phyloP scores from a whole-genome alignment of 2,797 vertebrate species.

The Crypturellus tataupa region DNA sequence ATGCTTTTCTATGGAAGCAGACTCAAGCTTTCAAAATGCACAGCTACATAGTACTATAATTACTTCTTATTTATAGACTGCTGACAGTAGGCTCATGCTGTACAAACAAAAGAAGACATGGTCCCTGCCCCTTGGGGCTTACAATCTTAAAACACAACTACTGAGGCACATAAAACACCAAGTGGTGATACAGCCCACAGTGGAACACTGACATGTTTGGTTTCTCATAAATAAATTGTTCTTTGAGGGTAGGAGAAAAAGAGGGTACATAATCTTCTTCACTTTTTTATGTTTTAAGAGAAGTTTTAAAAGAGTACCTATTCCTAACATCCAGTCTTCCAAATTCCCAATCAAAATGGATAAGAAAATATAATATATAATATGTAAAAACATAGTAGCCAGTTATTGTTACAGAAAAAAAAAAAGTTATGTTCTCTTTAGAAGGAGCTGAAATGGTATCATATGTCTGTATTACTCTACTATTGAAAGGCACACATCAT shows the following conservation, averaged over 20 bases:
- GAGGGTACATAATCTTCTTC: background rate
- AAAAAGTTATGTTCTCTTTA: background rate
- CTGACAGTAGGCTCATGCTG: constrained; percentile 66
- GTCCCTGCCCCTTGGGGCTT: constrained; percentile 61
- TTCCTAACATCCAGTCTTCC: background rate
- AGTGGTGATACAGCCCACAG: constrained; percentile 59
- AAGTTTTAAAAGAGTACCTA: background rate
- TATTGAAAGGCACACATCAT: background rate
- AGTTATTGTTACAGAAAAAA: background rate
- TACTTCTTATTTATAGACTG: constrained; percentile 72
- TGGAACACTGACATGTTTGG: constrained; percentile 46
- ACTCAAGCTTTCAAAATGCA: constrained; percentile 54
- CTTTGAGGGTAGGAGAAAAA: background rate
- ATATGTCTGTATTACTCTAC: background rate
- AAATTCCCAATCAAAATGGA: background rate
- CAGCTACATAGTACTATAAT: constrained; percentile 42
- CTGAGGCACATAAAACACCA: constrained; percentile 65
- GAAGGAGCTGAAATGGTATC: background rate
- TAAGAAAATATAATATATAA: background rate
- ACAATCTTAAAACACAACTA: constrained; percentile 72
- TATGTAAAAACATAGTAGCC: background rate
- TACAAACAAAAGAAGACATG: constrained; percentile 71
- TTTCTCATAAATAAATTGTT: constrained; percentile 51
- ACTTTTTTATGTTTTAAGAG: background rate
- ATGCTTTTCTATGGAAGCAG: constrained; percentile 50